Conservation (phyloP, 2,888 invertebrate genomes). For the Tetragonula carbonaria region DNA sequence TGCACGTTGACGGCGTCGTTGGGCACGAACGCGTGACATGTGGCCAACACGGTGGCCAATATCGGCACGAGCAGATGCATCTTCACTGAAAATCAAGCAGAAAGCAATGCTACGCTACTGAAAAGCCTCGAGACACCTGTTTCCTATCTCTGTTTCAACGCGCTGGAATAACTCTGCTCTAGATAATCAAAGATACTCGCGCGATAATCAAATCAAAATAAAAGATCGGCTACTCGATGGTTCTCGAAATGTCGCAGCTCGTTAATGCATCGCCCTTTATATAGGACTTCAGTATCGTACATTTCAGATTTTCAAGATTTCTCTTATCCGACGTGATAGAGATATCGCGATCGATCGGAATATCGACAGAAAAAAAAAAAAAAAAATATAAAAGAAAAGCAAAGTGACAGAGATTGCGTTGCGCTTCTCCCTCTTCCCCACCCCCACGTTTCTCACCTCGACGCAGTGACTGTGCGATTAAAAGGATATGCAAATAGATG, state of each 20-base stretch:
- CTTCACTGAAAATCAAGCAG: background rate
- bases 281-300: constrained; percentile 44
- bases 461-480: too few relatives aligned
- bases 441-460: too few relatives aligned
- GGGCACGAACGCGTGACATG: background rate
- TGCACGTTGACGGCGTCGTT: background rate
- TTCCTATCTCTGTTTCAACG: too few relatives aligned
- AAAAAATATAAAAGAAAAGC: background rate
- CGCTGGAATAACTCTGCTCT: background rate
- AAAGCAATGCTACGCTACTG: too few relatives aligned
- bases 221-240: too few relatives aligned
- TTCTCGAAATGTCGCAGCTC: too few relatives aligned
- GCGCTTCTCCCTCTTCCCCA: too few relatives aligned
- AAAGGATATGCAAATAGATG: background rate
- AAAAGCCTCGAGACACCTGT: background rate
- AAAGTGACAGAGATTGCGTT: background rate
- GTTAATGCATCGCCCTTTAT: constrained; percentile 23
- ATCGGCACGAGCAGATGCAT: constrained; percentile 15
- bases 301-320: constrained; percentile 16
- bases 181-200: background rate
- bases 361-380: background rate
- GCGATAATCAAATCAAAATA: background rate
- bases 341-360: constrained; percentile 32
- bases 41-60: constrained; percentile 1
- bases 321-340: constrained; percentile 37